These are phyloP conservation scores for Anneissia japonica DNA, from an alignment of 35 echinoderm and acorn worm species.

Conservation along the genomic window DNA sequence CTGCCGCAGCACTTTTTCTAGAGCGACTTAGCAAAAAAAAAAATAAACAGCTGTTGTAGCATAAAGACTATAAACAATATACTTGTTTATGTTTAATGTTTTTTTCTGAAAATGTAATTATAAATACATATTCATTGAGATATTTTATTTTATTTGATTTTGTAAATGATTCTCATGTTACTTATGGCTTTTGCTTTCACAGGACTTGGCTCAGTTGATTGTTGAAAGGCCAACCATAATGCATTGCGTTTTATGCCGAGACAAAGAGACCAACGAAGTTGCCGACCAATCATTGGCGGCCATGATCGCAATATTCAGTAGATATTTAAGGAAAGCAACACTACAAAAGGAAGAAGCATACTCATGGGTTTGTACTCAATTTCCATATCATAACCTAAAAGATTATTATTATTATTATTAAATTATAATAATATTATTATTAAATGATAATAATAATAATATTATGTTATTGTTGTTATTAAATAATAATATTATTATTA, in stretches of 20 bases:
- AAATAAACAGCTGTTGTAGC: too few relatives aligned
- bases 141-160: too few relatives aligned
- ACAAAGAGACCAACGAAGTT: slow-evolving; percentile 17
- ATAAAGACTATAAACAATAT: too few relatives aligned
- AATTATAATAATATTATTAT: background rate
- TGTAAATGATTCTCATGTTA: too few relatives aligned
- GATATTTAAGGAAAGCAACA: slow-evolving; percentile 64
- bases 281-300: slow-evolving; percentile 40
- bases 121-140: too few relatives aligned
- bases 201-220: slow-evolving; percentile 92
- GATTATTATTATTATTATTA: background rate
- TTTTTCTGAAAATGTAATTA: too few relatives aligned
- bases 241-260: slow-evolving; percentile 49
- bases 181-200: background rate
- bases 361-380: slow-evolving; percentile 61
- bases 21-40: too few relatives aligned
- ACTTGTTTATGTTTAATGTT: too few relatives aligned
- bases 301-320: slow-evolving; percentile 71
- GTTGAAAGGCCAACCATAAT: slow-evolving; percentile 83
- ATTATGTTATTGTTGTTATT: too few relatives aligned
- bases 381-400: background rate
- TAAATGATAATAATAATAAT: background rate
- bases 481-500: too few relatives aligned
- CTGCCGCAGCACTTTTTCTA: too few relatives aligned
- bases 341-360: slow-evolving; percentile 66